Percentiles rank a stretch among this genome's conserved stretches.
These are phyloP conservation scores for Calidris pygmaea DNA, from an alignment of 2,113 vertebrate species.

Conservation along the genomic window DNA sequence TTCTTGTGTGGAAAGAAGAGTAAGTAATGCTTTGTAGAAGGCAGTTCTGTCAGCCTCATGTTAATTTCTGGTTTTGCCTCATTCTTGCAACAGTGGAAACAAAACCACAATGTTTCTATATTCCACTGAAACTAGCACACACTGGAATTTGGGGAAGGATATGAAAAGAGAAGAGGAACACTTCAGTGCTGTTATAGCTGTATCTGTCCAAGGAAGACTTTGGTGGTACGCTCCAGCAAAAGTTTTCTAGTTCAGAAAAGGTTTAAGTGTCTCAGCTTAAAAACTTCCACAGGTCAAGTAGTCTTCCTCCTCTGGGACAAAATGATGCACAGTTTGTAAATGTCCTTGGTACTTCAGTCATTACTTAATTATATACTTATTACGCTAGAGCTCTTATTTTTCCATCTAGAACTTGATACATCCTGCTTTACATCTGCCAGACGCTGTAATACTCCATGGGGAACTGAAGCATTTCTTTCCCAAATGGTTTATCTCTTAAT, in stretches of 20 bases:
- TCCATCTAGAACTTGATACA: conserved; percentile 33
- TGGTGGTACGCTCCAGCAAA: neutral
- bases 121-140: neutral
- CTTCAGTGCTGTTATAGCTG: neutral
- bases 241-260: neutral
- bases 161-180: neutral
- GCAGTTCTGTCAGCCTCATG: neutral
- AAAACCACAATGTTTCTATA: neutral
- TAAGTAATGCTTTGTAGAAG: neutral
- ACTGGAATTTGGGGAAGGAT: neutral
- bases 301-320: neutral
- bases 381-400: conserved; percentile 37
- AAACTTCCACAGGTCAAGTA: neutral
- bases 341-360: neutral
- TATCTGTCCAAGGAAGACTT: neutral
- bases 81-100: neutral
- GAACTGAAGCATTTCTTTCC: conserved; percentile 5
- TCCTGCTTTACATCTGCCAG: conserved; percentile 24
- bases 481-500: conserved; percentile 8
- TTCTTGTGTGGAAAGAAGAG: neutral
- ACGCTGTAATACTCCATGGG: neutral
- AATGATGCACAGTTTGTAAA: neutral
- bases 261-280: neutral
- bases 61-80: neutral
- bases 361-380: conserved; percentile 30